Conservation (phyloP, 2,797 vertebrate species). For the Micrastur ruficollis region DNA sequence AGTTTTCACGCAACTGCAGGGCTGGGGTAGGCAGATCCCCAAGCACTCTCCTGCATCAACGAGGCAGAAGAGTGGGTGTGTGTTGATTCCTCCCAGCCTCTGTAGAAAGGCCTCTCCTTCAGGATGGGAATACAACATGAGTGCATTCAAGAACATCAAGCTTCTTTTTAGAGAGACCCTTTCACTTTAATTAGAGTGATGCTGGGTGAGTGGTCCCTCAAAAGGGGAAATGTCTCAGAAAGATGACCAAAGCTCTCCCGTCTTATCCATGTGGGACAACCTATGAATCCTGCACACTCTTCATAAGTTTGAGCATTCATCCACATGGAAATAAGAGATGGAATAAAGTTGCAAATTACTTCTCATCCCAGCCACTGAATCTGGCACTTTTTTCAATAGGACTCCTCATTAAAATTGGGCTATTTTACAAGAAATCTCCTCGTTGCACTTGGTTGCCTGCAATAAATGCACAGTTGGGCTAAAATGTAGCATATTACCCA, state of each 20-base stretch:
- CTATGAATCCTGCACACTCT: background rate
- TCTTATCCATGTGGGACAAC: background rate
- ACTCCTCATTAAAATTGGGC: background rate
- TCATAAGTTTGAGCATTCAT: background rate
- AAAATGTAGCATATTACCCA: background rate
- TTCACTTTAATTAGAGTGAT: background rate
- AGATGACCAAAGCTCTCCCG: background rate
- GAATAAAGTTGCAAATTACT: background rate
- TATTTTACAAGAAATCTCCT: background rate
- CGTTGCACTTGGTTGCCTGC: background rate
- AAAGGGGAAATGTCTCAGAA: background rate
- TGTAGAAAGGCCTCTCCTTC: background rate
- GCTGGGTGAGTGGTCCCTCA: background rate
- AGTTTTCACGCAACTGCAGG: background rate
- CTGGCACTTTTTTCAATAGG: background rate
- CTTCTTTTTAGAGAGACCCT: background rate
- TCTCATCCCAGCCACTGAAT: background rate
- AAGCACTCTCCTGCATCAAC: background rate
- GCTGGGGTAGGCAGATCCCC: background rate
- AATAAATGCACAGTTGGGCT: background rate
- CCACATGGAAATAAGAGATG: background rate
- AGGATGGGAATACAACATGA: background rate
- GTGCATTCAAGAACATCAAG: background rate
- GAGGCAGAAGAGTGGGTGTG: background rate
- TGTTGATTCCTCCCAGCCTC: background rate